Evolutionary conservation across 2,113 vertebrate genomes (phyloP).

Genomic region (Ictidomys tridecemlineatus): DNA sequence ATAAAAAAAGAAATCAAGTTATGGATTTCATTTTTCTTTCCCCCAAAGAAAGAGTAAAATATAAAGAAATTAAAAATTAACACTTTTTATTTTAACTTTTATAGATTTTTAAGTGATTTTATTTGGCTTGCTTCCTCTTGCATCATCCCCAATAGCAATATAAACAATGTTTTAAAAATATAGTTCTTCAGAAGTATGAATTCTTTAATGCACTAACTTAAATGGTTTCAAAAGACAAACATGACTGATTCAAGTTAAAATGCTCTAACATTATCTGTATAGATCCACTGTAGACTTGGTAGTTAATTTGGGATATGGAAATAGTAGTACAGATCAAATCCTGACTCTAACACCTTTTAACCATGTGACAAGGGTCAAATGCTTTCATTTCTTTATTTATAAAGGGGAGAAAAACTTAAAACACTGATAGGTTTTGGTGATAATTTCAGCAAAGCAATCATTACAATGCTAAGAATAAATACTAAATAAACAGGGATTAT

Average conservation of each 20-base stretch:
- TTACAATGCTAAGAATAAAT: neutral
- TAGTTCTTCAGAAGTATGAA: neutral
- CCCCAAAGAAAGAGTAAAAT: neutral
- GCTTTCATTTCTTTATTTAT: constrained; percentile 20
- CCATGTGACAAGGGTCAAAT: neutral
- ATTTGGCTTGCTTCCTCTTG: neutral
- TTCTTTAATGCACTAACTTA: neutral
- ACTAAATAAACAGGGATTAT: neutral
- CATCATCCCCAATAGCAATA: neutral
- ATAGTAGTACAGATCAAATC: neutral
- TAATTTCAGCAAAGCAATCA: constrained; percentile 37
- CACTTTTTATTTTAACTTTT: neutral
- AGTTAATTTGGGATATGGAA: neutral
- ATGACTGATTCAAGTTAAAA: neutral
- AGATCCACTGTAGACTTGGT: neutral
- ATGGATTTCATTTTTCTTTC: constrained; percentile 22
- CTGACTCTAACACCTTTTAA: neutral
- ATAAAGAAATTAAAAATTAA: neutral
- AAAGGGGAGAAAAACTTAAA: constrained; percentile 26
- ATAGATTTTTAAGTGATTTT: neutral
- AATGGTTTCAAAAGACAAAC: neutral
- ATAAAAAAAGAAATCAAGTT: constrained; percentile 62
- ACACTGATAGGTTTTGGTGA: neutral
- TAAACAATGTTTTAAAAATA: neutral
- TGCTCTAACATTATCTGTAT: neutral